phyloP scores from a whole-genome alignment of 2,797 vertebrate species.

The Pantherophis vulpinus region DNA sequence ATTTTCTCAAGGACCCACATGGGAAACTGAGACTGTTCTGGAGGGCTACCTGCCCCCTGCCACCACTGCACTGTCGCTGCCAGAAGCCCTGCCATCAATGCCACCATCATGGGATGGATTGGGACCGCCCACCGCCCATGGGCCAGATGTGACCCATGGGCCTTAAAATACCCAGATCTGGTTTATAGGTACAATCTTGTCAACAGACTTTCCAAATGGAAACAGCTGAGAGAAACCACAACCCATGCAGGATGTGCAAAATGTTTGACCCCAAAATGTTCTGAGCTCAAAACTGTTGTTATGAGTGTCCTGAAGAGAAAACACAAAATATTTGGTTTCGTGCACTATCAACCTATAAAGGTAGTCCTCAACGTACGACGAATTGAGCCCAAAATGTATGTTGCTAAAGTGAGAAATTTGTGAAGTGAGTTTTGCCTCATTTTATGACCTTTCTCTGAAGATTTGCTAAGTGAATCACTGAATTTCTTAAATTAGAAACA shows the following conservation, averaged over 20 bases:
- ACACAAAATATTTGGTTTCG: neutral
- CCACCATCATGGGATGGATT: neutral
- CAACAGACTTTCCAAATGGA: neutral
- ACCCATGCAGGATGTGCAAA: neutral
- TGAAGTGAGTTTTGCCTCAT: neutral
- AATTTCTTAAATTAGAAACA: neutral
- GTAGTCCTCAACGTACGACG: neutral
- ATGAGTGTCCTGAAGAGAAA: neutral
- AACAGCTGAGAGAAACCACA: neutral
- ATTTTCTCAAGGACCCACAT: neutral
- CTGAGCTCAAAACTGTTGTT: neutral
- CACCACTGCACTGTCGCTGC: neutral
- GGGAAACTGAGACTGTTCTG: neutral
- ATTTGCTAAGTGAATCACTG: neutral
- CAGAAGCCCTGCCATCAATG: neutral
- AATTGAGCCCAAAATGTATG: neutral
- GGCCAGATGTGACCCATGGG: neutral
- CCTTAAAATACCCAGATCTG: neutral
- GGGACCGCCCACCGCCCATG: accelerated
- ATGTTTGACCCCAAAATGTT: neutral
- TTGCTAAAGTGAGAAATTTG: neutral
- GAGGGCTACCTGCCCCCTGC: neutral
- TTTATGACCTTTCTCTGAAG: neutral
- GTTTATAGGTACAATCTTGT: neutral
- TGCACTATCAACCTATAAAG: neutral